Conservation (phyloP, 2,797 vertebrate genomes). For the Squalus acanthias region DNA sequence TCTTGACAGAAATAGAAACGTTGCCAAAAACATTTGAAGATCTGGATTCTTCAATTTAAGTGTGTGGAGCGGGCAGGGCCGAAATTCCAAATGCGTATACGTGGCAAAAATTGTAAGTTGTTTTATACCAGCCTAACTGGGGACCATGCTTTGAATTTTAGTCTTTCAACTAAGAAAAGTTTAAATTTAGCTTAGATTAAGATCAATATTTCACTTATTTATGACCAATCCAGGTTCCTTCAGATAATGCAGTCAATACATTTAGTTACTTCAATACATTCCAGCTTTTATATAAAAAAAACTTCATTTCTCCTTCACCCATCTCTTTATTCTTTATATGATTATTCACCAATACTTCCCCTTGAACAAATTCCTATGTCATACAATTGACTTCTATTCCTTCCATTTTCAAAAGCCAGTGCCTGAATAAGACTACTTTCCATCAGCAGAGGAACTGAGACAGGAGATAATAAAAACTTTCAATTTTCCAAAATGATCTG, state of each 20-base stretch:
- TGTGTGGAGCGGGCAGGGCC: background rate
- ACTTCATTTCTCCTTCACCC: background rate
- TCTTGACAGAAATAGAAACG: background rate
- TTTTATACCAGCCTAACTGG: conserved; percentile 47
- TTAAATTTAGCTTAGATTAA: background rate
- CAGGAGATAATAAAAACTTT: background rate
- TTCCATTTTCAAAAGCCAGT: background rate
- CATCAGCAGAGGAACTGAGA: background rate
- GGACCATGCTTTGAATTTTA: conserved; percentile 68
- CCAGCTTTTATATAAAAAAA: background rate
- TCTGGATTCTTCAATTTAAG: background rate
- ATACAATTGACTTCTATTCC: background rate
- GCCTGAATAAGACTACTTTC: background rate
- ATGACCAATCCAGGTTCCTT: background rate
- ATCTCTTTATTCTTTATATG: background rate
- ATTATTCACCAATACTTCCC: background rate
- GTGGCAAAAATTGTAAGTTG: background rate
- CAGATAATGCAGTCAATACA: background rate
- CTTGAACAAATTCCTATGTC: background rate
- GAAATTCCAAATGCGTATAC: background rate
- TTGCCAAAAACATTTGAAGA: conserved; percentile 17
- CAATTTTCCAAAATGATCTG: background rate
- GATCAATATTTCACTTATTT: background rate
- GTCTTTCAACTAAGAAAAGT: background rate
- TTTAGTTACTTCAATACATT: background rate